Evolutionary conservation across 2,113 vertebrate genomes (phyloP), one percentile per base, ranked within the genome.

Genomic region (Numida meleagris): DNA sequence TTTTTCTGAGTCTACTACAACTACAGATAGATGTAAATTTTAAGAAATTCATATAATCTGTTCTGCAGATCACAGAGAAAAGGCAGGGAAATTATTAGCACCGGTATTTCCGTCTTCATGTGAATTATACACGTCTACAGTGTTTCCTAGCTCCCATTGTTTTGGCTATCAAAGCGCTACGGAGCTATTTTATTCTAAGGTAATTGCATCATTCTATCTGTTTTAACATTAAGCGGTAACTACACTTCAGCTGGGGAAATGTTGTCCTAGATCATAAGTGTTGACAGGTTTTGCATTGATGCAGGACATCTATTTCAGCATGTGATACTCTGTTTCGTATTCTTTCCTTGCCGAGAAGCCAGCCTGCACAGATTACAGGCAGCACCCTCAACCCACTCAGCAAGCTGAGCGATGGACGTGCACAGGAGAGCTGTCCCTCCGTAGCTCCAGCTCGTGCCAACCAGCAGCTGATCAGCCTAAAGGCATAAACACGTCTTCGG

Each of bases 321-420:
- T 2, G 0, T 24, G 29, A n/a, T 50, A 9, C 27, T 73, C 9
- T 3, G 1, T 55, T 57, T 31, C 65, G 6, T 43, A 12, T 68
- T 14, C 51, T 78, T 31, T 58, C 62, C 68, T 67, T 20, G 40
- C 36, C 0, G 17, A 38, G 34, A 6, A 55, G 67, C 10, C 74
- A 82, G 15, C 38, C 57, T 0, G 0, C 4, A 1, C 38, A 38
- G 63, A 16, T 74, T 70, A 45, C n/a, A 68, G 5, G 18, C n/a
- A 4, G 63, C 1, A 0, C 5, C 0, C 55, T 68, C 38, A 12
- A 40, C 7, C 73, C 27, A 16, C 57, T 79, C 70, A 19, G 33
- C 48, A n/a, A 36, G 50, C 27, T 19, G 21, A 31, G 16, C 2
- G 2, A 9, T 31, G 25, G 2, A 2, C 0, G 0, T 9, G 13